These are phyloP conservation scores for Agapostemon virescens DNA, from an alignment of 2,888 invertebrate genomes.

Conservation along the genomic window DNA sequence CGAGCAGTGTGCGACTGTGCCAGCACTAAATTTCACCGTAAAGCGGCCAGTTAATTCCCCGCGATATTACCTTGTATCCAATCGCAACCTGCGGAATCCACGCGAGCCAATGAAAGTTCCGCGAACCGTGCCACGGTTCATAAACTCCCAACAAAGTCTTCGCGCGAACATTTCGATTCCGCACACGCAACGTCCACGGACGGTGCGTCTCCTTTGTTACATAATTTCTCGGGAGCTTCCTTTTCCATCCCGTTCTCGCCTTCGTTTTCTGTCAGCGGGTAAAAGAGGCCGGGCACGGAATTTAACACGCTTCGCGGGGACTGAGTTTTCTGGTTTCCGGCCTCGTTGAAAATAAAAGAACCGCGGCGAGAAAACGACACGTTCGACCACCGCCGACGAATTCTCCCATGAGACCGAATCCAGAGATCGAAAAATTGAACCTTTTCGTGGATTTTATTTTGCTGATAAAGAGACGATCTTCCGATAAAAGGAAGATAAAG, in stretches of 20 bases:
- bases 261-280: not conserved
- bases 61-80: constrained; percentile 2
- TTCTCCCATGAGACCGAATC: not conserved
- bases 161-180: constrained; percentile 35
- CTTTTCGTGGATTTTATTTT: too few relatives aligned
- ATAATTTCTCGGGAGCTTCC: constrained; percentile 36
- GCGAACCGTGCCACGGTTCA: constrained; percentile 37
- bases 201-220: constrained; percentile 23
- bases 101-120: constrained; percentile 31
- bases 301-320: constrained; percentile 5
- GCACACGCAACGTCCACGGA: constrained; percentile 28
- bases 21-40: constrained; percentile 32
- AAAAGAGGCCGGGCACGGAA: constrained; percentile 9
- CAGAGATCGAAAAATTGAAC: not conserved
- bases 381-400: not conserved
- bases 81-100: constrained; percentile 1
- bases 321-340: constrained; percentile 6
- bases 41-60: constrained; percentile 33
- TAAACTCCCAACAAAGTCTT: constrained; percentile 40
- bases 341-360: not conserved
- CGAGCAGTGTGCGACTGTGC: constrained; percentile 5
- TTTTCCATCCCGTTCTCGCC: not conserved
- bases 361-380: not conserved
- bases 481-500: too few relatives aligned
- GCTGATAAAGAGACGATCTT: too few relatives aligned